Evolutionary conservation across 2,888 invertebrate genomes (phyloP).

Genomic region (Lepidonotus clava): DNA sequence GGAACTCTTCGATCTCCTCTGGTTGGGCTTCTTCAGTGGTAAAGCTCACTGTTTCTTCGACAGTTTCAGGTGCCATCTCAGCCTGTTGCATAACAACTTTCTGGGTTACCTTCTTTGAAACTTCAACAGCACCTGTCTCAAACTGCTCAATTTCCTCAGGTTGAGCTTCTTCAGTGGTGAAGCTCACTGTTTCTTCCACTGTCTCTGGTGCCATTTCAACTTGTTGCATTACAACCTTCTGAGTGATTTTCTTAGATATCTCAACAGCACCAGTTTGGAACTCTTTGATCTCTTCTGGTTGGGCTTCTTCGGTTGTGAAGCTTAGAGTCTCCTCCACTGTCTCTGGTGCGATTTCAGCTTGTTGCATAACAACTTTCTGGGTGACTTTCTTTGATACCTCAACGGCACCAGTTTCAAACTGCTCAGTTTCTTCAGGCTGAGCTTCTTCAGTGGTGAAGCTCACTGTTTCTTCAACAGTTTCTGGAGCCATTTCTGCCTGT

Average conservation of each 20-base stretch:
- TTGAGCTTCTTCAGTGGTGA: slow-evolving; percentile 39
- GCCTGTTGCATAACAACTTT: slow-evolving; percentile 57
- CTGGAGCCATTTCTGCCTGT: slow-evolving; percentile 23
- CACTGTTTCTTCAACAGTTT: slow-evolving; percentile 39
- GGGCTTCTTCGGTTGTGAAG: slow-evolving; percentile 54
- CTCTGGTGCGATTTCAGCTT: slow-evolving; percentile 58
- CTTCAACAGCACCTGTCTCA: slow-evolving; percentile 48
- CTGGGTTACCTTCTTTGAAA: slow-evolving; percentile 59
- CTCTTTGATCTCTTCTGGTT: background rate
- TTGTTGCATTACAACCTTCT: slow-evolving; percentile 15
- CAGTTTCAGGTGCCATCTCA: slow-evolving; percentile 57
- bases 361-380: slow-evolving; percentile 55
- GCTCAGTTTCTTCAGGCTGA: slow-evolving; percentile 20
- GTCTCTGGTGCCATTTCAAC: slow-evolving; percentile 12
- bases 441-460: slow-evolving; percentile 36
- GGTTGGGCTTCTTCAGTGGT: slow-evolving; percentile 46
- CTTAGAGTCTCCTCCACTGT: slow-evolving; percentile 55
- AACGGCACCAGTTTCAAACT: slow-evolving; percentile 30
- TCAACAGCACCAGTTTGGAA: background rate
- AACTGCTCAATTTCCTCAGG: slow-evolving; percentile 2
- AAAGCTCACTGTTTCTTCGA: slow-evolving; percentile 54
- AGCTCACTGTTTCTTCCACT: slow-evolving; percentile 33
- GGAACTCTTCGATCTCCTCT: background rate
- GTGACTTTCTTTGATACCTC: slow-evolving; percentile 61
- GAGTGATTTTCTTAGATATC: background rate